Percentiles rank a stretch among this genome's conserved stretches.
Evolutionary conservation across 1,140 invertebrate species (phyloP).

Genomic region (Melitaea cinxia): DNA sequence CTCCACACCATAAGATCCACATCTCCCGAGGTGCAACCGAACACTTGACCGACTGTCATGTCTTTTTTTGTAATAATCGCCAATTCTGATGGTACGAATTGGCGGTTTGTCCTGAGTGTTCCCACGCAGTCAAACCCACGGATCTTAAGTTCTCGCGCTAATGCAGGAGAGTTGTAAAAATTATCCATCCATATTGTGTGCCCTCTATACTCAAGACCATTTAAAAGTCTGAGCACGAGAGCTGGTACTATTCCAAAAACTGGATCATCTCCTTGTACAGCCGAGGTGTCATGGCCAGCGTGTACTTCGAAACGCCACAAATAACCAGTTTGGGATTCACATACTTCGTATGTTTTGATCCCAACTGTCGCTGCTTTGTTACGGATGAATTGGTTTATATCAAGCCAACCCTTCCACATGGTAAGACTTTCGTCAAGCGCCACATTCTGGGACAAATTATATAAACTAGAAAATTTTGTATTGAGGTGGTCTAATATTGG

Average conservation of each 20-base stretch:
- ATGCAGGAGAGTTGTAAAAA: slow-evolving; percentile 32
- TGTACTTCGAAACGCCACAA: too few species aligned
- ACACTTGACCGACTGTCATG: background rate
- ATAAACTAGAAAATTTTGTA: slow-evolving; percentile 28
- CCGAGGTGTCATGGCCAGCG: background rate
- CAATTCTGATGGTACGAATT: background rate
- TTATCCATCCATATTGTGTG: slow-evolving; percentile 37
- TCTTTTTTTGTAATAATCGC: background rate
- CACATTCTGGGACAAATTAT: slow-evolving; percentile 36
- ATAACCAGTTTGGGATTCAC: slow-evolving; percentile 11
- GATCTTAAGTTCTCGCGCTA: background rate
- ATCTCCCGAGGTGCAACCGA: background rate
- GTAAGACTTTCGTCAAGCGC: slow-evolving; percentile 36
- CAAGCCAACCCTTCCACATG: slow-evolving; percentile 40
- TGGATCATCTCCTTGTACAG: background rate
- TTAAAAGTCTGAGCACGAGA: slow-evolving; percentile 12
- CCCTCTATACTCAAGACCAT: slow-evolving; percentile 18
- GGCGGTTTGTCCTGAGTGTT: background rate
- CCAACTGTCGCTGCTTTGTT: slow-evolving; percentile 38
- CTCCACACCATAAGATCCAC: background rate
- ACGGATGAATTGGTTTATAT: slow-evolving; percentile 32
- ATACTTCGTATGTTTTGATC: slow-evolving; percentile 46
- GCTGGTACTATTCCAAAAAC: background rate
- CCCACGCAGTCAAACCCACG: background rate
- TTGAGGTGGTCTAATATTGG: slow-evolving; percentile 40